These are phyloP conservation scores for Otus sunia DNA, from an alignment of 2,113 vertebrate genomes.

Conservation along the genomic window DNA sequence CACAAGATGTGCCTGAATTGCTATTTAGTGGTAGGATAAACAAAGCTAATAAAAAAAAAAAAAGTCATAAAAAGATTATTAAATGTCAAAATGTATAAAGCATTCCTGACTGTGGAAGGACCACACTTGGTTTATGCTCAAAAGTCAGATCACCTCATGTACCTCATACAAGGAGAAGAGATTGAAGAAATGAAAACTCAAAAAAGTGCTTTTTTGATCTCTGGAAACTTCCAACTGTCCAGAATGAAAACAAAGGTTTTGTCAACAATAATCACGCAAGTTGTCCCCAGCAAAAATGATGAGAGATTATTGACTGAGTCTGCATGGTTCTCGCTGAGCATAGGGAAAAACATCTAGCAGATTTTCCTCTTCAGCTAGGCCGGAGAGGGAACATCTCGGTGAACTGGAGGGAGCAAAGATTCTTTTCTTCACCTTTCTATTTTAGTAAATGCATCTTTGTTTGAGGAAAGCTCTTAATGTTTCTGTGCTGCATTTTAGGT, in stretches of 20 bases:
- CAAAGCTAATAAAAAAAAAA: neutral
- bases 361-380: neutral
- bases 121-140: neutral
- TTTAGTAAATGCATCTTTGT: neutral
- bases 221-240: neutral
- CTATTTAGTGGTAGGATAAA: neutral
- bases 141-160: neutral
- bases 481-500: neutral
- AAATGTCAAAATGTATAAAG: neutral
- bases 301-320: neutral
- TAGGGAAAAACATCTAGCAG: neutral
- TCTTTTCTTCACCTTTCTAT: neutral
- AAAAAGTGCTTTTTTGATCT: neutral
- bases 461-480: neutral
- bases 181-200: neutral
- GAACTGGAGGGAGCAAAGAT: neutral
- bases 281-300: neutral
- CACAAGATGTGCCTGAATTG: neutral
- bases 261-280: neutral
- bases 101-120: neutral
- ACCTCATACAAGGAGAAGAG: neutral
- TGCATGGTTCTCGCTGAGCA: neutral
- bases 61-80: neutral
- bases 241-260: neutral
- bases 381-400: neutral